Evolutionary conservation across 2,888 invertebrate species (phyloP), one percentile per base, ranked within the genome.

Genomic region (Phyllotreta striolata): DNA sequence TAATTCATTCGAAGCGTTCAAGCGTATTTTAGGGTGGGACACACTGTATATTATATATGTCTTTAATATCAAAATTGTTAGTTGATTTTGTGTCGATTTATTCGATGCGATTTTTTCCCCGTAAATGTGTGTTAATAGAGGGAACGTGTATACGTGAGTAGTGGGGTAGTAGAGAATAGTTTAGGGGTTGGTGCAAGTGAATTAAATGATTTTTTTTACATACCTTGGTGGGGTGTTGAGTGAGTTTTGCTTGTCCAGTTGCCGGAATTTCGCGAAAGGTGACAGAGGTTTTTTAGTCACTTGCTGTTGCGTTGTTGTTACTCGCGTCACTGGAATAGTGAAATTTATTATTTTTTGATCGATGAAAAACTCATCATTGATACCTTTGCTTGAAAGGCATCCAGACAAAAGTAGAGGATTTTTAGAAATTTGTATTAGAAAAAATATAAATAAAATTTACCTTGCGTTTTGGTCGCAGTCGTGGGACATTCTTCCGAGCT

Each of bases 201-300:
- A 10, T 41, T 41, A 41, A 51, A 34, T 24, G 14, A 8, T 54
- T 38, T 37, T 54, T 38, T 37, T 38, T 37, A 62, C 63, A 89
- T 86, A 94, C 93, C 91, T 91, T 82, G 92, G 91, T 77, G 88
- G 86, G 74, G 88, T 88, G 78, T 87, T 86, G 63, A 79, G 68
- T 76, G 92, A 92, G 82, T 90, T 91, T 84, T 93, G 92, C 80
- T 91, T 91, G 83, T 95, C 95, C 82, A 95, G 87, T 85, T 95
- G 93, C 81, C 91, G 91, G 85, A 95, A 95, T 85, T 94, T 95
- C 79, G 93, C 91, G 84, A 95, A 94, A 70, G 95, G 92, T 76
- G 94, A 93, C 79, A 91, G 87, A 73, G 91, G 89, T 81, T 89
- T 92, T 80, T 69, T 61, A 59, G 67, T 51, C 56, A 73, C 65